Evolutionary conservation across 2,113 vertebrate species (phyloP).

Genomic region (Sceloporus undulatus): DNA sequence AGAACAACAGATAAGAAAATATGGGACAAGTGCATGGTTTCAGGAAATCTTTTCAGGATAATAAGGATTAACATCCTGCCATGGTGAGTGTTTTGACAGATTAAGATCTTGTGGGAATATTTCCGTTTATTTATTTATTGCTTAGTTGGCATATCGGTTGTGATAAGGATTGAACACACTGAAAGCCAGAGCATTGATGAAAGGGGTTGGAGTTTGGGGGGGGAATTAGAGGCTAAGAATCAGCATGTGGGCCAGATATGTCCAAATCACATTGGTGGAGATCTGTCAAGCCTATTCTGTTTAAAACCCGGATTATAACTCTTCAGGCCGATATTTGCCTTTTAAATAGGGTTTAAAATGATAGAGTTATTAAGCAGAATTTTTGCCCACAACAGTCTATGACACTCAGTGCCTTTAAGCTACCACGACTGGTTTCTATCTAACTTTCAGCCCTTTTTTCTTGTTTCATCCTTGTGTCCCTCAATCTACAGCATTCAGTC

Average conservation of each 20-base stretch:
- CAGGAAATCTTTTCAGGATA: constrained; percentile 15
- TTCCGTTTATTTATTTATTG: constrained; percentile 13
- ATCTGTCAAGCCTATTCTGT: background rate
- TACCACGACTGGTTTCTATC: background rate
- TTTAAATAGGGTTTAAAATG: background rate
- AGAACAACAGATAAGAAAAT: constrained; percentile 7
- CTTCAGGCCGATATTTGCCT: background rate
- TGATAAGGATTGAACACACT: background rate
- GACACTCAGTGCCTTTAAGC: background rate
- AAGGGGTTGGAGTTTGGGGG: background rate
- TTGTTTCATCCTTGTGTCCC: background rate
- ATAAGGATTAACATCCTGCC: background rate
- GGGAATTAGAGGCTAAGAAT: constrained; percentile 2
- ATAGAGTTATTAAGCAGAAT: background rate
- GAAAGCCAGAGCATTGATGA: accelerated
- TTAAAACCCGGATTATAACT: background rate
- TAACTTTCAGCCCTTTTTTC: background rate
- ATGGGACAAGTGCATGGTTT: background rate
- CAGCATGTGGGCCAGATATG: background rate
- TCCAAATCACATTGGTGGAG: background rate
- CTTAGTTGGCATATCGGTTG: constrained; percentile 27
- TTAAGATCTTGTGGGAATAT: constrained; percentile 12
- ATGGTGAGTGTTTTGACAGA: background rate
- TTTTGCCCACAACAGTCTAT: background rate
- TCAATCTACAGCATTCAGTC: background rate